Evolutionary conservation across 2,797 vertebrate species (phyloP), one percentile per base, ranked within the genome.

Genomic region (Sus cebifrons): DNA sequence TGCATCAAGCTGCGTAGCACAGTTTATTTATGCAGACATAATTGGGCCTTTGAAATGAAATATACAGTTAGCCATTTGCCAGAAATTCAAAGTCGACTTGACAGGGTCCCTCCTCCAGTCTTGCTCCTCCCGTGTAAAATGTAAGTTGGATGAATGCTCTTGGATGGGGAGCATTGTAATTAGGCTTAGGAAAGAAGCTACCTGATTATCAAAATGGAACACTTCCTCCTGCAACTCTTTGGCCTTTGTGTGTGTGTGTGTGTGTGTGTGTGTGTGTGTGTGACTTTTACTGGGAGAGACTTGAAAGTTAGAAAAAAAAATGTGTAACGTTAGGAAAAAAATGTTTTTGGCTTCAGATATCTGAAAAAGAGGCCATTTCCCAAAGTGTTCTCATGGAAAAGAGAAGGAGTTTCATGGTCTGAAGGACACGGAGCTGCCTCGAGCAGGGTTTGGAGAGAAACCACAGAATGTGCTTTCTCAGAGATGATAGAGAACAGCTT

Each of bases 11-110:
- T 96, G 94, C 95, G 70, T 96, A 97, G 97, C 97, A 96, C 96
- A 95, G 97, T 98, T 98, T 98, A 98, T 98, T 98, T 98, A 98
- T 97, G 98, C 96, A 97, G 97, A 5, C 94, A 62, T 97, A 97
- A 97, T 93, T 97, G 98, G 96, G 92, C 86, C 67, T 96, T 98
- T 93, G 62, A 94, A 96, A 96, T 96, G 96, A 95, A 96, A 86
- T 81, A 86, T 68, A 85, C 56, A 93, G 74, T 27, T 91, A 97
- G 84, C 92, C 96, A 91, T 86, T 95, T 97, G 88, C 67, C 91
- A 97, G 64, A 97, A 96, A 95, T 86, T 96, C 75, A 86, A 95
- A 95, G 23, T 84, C 91, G 94, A 74, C 64, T 95, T 97, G 86
- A 97, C 92, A 27, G 17, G 92, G 93, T 95, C 25, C 49, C 73